Conservation (phyloP, 2,888 invertebrate genomes). For the Yponomeuta cagnagella region DNA sequence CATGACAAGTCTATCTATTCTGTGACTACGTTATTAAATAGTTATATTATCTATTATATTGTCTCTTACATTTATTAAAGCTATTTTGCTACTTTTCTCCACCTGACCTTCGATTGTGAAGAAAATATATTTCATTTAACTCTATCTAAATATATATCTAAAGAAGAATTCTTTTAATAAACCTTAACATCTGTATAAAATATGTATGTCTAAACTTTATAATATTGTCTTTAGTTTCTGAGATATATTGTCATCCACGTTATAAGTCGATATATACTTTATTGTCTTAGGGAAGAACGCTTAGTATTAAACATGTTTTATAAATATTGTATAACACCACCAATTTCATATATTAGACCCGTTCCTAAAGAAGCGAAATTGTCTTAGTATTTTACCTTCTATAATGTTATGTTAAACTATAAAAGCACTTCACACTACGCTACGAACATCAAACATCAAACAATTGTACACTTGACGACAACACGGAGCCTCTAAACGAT, state of each 20-base stretch:
- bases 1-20: conserved; percentile 10
- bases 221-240: conserved; percentile 16
- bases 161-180: conserved; percentile 20
- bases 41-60: conserved; percentile 19
- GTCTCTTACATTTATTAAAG: conserved; percentile 64
- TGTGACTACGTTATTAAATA: conserved; percentile 24
- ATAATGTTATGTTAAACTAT: conserved; percentile 32
- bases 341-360: neutral
- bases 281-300: conserved; percentile 11
- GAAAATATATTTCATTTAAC: conserved; percentile 26
- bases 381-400: neutral
- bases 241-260: conserved; percentile 6
- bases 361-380: neutral
- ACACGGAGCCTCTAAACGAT: conserved; percentile 30
- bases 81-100: conserved; percentile 52
- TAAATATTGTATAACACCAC: conserved; percentile 7
- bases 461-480: conserved; percentile 41
- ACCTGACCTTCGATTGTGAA: neutral
- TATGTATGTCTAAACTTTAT: conserved; percentile 14
- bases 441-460: conserved; percentile 71
- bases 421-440: conserved; percentile 67
- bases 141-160: conserved; percentile 23
- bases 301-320: conserved; percentile 4
- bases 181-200: conserved; percentile 18
- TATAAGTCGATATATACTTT: conserved; percentile 7